These are phyloP conservation scores for Coendou prehensilis DNA, from an alignment of 2,797 vertebrate genomes.

Conservation along the genomic window DNA sequence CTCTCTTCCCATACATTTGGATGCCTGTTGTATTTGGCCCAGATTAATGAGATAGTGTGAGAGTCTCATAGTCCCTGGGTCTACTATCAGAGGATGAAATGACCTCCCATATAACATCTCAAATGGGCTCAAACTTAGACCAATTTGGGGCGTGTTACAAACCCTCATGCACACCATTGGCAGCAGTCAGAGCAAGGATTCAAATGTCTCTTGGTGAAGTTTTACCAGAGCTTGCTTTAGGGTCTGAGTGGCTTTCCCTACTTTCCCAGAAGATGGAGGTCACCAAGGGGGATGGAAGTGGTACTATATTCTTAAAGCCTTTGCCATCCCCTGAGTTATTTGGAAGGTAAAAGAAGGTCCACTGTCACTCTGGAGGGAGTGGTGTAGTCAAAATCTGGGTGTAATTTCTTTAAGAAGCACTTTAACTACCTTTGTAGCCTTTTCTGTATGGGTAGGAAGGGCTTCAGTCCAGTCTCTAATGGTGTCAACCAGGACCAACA, in stretches of 20 bases:
- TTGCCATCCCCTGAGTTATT: neutral
- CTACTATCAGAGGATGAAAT: neutral
- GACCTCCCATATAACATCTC: neutral
- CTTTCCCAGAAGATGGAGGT: neutral
- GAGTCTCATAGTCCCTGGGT: neutral
- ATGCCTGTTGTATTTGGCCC: neutral
- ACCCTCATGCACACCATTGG: neutral
- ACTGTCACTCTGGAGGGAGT: neutral
- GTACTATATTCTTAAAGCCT: neutral
- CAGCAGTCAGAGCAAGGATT: neutral
- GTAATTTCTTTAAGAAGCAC: neutral
- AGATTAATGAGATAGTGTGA: neutral
- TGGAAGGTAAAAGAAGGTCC: neutral
- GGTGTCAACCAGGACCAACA: neutral
- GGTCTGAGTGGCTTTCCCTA: neutral
- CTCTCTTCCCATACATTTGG: neutral
- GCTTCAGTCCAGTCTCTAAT: neutral
- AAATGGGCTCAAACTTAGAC: neutral
- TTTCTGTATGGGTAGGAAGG: neutral
- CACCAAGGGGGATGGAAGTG: neutral
- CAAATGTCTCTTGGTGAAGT: neutral
- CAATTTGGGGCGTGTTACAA: neutral
- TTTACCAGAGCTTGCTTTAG: neutral
- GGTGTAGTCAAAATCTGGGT: neutral
- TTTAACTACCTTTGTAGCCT: neutral